A percentile compares a stretch with the other conserved stretches of the same genome.
Conservation (phyloP, 2,797 vertebrate species). For the Enteromius anoplus region DNA sequence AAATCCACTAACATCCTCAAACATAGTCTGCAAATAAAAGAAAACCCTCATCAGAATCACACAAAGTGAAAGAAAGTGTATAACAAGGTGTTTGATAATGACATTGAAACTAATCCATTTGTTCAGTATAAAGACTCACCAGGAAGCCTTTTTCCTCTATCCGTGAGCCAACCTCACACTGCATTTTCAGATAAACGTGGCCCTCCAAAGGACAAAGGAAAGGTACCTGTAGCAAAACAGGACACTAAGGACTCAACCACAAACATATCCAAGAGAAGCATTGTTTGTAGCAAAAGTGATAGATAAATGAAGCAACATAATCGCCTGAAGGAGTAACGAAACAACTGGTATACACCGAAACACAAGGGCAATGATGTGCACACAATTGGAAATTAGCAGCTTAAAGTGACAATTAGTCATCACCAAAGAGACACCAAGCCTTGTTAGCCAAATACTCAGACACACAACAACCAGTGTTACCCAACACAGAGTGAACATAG, state of each 20-base stretch:
- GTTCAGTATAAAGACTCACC: slow-evolving; percentile 75
- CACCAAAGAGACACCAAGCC: not conserved
- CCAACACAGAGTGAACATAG: slow-evolving; percentile 61
- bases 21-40: slow-evolving; percentile 85
- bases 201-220: slow-evolving; percentile 94
- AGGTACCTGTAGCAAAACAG: slow-evolving; percentile 80
- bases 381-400: not conserved
- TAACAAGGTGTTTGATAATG: not conserved
- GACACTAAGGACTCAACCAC: not conserved
- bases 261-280: not conserved
- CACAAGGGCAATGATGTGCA: not conserved
- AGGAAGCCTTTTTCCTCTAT: slow-evolving; percentile 92
- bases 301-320: not conserved
- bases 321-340: not conserved
- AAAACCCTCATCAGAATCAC: not conserved
- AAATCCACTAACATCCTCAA: slow-evolving; percentile 97
- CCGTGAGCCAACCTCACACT: slow-evolving; percentile 89
- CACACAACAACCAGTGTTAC: slow-evolving; percentile 45
- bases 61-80: not conserved
- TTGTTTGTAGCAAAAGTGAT: not conserved
- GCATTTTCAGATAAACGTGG: slow-evolving; percentile 89
- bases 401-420: slow-evolving; percentile 22
- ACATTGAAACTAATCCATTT: not conserved
- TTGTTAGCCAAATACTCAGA: slow-evolving; percentile 17
- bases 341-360: not conserved